Evolutionary conservation across 2,888 invertebrate species (phyloP), one percentile per base, ranked within the genome.

Genomic region (Ophonus ardosiacus): DNA sequence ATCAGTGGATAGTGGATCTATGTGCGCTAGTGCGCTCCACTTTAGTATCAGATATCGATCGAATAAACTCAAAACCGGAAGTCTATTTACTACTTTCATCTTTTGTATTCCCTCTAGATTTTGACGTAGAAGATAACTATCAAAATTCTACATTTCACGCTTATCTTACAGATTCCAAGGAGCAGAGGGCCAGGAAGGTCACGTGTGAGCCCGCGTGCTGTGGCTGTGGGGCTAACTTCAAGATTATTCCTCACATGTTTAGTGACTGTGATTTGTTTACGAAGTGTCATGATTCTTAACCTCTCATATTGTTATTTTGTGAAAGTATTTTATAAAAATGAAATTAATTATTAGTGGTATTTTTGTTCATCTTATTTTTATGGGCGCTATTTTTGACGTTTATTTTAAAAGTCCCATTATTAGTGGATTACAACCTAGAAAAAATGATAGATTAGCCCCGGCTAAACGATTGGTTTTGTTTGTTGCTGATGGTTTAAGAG

Each of bases 391-490:
- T 86, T 98, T 98, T 92, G 98, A 98, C 89, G 96, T 98, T 86
- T 98, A 98, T 91, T 98, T 98, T 91, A 96, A 96, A 87, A 97
- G 98, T 0, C 98, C 98, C 0, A 93, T 98, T 38, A 95, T 97
- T 17, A 94, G 94, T 89, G 95, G 95, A 87, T 94, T 97, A 89
- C 89, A 90, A 7, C 92, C 93, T 2, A 92, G 93, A 88, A 89
- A 91, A 86, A 93, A 94, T 31, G 90, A 91, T 3, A 91, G 92
- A 78, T 90, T 91, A 76, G 91, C 93, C 1, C 92, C 94, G 6
- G 96, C 97, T 0, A 94, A 95, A 88, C 93, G 99, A 84, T 91
- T 99, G 7, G 96, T 98, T 13, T 92, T 99, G 0, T 95, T 99
- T 89, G 95, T 98, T 5, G 96, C 97, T 7, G 99, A 99, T 93